A percentile compares a stretch with the other conserved stretches of the same genome.
These are phyloP conservation scores for Microcebus griseorufus DNA, from an alignment of 2,113 vertebrate species.

Conservation along the genomic window DNA sequence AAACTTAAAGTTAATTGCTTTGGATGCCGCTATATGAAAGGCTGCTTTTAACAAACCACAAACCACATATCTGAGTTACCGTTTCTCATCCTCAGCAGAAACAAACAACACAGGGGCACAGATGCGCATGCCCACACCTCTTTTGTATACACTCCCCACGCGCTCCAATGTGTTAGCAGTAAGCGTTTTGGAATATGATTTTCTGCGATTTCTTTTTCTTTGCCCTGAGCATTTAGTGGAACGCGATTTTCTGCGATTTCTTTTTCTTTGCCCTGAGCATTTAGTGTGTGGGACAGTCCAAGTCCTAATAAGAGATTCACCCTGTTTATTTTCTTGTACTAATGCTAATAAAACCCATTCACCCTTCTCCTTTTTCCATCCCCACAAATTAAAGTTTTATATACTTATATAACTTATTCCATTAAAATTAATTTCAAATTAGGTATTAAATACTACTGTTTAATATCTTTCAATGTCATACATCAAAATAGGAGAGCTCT, in stretches of 20 bases:
- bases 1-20: neutral
- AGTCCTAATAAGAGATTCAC: neutral
- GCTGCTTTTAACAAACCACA: conserved; percentile 24
- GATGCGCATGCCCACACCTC: fast-evolving
- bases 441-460: neutral
- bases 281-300: neutral
- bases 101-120: neutral
- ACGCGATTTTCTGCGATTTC: neutral
- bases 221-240: neutral
- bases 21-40: neutral
- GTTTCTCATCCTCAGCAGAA: neutral
- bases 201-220: neutral
- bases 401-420: neutral
- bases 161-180: fast-evolving
- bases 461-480: neutral
- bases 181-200: neutral
- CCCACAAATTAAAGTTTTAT: neutral
- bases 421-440: conserved; percentile 35
- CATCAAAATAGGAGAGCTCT: neutral
- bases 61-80: neutral
- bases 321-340: conserved; percentile 14
- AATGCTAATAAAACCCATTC: conserved; percentile 7
- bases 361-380: neutral
- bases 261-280: neutral
- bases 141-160: neutral